Evolutionary conservation across 2,888 invertebrate genomes (phyloP).

Genomic region (Tachina lurida): DNA sequence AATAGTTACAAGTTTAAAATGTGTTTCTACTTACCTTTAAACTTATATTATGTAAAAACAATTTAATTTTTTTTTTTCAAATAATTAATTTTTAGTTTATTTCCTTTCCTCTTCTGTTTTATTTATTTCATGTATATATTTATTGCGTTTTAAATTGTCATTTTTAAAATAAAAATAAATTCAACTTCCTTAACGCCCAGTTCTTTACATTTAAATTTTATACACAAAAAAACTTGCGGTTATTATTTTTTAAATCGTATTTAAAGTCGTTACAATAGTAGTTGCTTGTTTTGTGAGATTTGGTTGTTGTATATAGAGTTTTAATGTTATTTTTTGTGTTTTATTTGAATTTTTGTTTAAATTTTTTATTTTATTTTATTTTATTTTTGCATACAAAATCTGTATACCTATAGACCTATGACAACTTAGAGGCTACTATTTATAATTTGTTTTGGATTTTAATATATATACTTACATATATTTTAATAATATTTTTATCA

Average conservation of each 20-base stretch:
- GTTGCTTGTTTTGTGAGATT: constrained; percentile 72
- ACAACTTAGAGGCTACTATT: constrained; percentile 67
- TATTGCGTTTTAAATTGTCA: constrained; percentile 62
- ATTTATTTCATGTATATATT: not conserved
- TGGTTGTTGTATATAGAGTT: constrained; percentile 51
- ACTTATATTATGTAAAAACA: not conserved
- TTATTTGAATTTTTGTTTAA: constrained; percentile 36
- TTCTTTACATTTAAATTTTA: constrained; percentile 61
- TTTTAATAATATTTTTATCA: constrained; percentile 53
- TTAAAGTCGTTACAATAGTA: constrained; percentile 59
- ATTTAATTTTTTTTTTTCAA: constrained; percentile 31
- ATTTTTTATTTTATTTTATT: constrained; percentile 28
- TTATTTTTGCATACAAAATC: constrained; percentile 69
- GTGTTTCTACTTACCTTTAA: not conserved
- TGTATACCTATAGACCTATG: constrained; percentile 65
- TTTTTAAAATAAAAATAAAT: constrained; percentile 70
- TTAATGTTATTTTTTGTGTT: constrained; percentile 12
- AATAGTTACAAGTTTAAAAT: too few relatives aligned
- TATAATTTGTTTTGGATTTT: constrained; percentile 52
- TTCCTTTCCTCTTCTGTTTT: constrained; percentile 52
- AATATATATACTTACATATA: constrained; percentile 14
- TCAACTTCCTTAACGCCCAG: constrained; percentile 68
- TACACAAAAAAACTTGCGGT: constrained; percentile 51
- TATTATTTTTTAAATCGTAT: constrained; percentile 56
- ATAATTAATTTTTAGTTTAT: constrained; percentile 60